A percentile compares a stretch with the other conserved stretches of the same genome.
Evolutionary conservation across 2,888 invertebrate species (phyloP).

Genomic region (Troides aeacus): DNA sequence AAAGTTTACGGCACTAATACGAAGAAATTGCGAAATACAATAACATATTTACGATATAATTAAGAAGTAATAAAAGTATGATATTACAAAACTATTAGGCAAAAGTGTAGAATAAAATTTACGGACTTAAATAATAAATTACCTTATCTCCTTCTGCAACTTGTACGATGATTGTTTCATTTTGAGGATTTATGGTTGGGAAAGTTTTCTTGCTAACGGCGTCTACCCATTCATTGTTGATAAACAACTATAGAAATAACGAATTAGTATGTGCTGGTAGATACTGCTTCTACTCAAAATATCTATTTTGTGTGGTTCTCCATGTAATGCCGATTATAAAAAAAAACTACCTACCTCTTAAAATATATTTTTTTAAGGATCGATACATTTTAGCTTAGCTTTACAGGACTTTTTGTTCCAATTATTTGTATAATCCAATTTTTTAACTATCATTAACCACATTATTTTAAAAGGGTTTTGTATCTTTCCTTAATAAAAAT

Average conservation of each 20-base stretch:
- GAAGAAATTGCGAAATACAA: background rate
- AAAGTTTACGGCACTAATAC: background rate
- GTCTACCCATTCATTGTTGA: conserved; percentile 89
- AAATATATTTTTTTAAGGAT: too few relatives aligned
- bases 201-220: conserved; percentile 91
- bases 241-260: conserved; percentile 81
- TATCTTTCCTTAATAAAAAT: too few relatives aligned
- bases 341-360: too few relatives aligned
- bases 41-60: background rate
- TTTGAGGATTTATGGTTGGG: conserved; percentile 89
- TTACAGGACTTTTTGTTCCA: too few relatives aligned
- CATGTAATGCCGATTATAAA: too few relatives aligned
- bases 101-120: background rate
- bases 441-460: too few relatives aligned
- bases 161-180: conserved; percentile 85
- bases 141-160: conserved; percentile 92
- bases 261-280: too few relatives aligned
- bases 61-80: background rate
- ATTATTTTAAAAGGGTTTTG: too few relatives aligned
- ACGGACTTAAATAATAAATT: conserved; percentile 34
- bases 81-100: background rate
- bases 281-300: too few relatives aligned
- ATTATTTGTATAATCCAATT: too few relatives aligned
- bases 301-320: too few relatives aligned
- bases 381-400: too few relatives aligned